These are phyloP conservation scores for Volucella bombylans DNA, from an alignment of 2,888 invertebrate species.

Conservation along the genomic window DNA sequence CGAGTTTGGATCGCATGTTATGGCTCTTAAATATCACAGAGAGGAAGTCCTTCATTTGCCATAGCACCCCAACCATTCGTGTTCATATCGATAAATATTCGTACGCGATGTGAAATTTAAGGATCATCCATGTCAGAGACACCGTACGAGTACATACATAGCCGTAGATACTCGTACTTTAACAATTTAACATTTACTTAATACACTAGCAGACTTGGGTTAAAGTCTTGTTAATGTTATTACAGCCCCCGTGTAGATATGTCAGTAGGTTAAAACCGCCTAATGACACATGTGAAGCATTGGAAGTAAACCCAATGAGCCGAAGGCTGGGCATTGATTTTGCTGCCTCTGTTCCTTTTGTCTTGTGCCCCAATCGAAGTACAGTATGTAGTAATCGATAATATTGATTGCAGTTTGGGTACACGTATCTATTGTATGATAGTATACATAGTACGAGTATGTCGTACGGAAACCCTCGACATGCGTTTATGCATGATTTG, in stretches of 20 bases:
- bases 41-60: conserved; percentile 25
- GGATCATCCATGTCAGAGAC: not conserved
- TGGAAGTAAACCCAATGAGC: too few relatives aligned
- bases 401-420: too few relatives aligned
- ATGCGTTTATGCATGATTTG: too few relatives aligned
- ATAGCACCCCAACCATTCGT: not conserved
- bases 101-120: not conserved
- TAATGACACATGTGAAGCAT: too few relatives aligned
- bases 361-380: too few relatives aligned
- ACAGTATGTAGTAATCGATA: too few relatives aligned
- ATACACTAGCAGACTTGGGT: not conserved
- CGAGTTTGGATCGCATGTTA: conserved; percentile 57
- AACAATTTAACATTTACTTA: conserved; percentile 1
- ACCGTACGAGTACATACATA: not conserved
- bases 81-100: not conserved
- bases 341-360: too few relatives aligned
- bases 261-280: not conserved
- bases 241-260: not conserved
- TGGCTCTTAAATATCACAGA: conserved; percentile 49
- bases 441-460: too few relatives aligned
- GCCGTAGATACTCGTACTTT: not conserved
- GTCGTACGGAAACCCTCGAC: too few relatives aligned
- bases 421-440: too few relatives aligned
- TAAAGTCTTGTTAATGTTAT: not conserved
- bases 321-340: too few relatives aligned